Percentiles rank a stretch among this genome's conserved stretches.
Evolutionary conservation across 2,888 invertebrate species (phyloP).

Genomic region (Leptinotarsa rubiginosa): DNA sequence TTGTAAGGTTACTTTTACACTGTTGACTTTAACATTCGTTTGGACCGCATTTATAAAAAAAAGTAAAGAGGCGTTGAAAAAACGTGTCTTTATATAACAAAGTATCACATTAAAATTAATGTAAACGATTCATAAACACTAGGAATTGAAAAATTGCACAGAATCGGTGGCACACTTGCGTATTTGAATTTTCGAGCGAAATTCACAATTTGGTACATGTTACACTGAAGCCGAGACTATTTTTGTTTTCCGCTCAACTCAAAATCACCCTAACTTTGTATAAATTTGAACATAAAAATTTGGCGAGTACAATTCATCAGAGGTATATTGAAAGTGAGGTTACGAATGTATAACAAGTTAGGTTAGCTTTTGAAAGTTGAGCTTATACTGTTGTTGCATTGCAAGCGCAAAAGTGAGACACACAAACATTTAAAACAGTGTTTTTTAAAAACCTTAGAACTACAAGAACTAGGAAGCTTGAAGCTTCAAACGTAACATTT

Average conservation of each 20-base stretch:
- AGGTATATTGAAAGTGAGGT: conserved; percentile 48
- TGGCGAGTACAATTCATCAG: conserved; percentile 45
- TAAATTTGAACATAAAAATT: conserved; percentile 46
- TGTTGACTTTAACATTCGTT: conserved; percentile 56
- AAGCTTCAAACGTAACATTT: conserved; percentile 51
- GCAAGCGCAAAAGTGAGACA: conserved; percentile 66
- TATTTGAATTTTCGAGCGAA: conserved; percentile 38
- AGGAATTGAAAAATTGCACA: conserved; percentile 62
- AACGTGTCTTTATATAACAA: conserved; percentile 56
- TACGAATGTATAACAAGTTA: conserved; percentile 39
- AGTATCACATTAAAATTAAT: conserved; percentile 58
- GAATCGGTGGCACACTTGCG: conserved; percentile 63
- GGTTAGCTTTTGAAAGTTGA: conserved; percentile 43
- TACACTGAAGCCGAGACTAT: conserved; percentile 53
- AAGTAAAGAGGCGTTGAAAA: conserved; percentile 46
- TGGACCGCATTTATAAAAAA: conserved; percentile 58
- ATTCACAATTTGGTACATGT: conserved; percentile 46
- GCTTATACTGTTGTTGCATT: conserved; percentile 54
- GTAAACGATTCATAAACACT: conserved; percentile 54
- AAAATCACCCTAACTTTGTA: conserved; percentile 40
- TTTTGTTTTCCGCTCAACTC: conserved; percentile 44
- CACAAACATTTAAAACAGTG: conserved; percentile 68
- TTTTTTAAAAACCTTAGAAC: conserved; percentile 64
- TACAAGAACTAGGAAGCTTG: conserved; percentile 58
- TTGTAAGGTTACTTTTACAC: conserved; percentile 58